phyloP scores from a whole-genome alignment of 2,113 vertebrate species.

The Psammodynastes pulverulentus region DNA sequence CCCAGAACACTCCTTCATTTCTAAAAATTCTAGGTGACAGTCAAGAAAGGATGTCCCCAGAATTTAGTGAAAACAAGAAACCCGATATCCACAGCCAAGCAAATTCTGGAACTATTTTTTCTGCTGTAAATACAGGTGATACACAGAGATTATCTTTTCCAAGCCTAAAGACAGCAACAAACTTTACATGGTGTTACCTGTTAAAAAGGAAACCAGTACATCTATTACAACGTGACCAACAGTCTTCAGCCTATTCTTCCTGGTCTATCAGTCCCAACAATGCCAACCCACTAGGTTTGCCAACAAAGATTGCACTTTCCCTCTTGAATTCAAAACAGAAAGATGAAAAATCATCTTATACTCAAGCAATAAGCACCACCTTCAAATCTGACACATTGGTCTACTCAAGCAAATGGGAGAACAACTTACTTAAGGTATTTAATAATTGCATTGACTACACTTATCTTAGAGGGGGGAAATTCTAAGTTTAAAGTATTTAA shows the following conservation, averaged over 20 bases:
- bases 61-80: slow-evolving; percentile 63
- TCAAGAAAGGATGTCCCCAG: slow-evolving; percentile 75
- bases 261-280: slow-evolving; percentile 84
- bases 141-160: slow-evolving; percentile 82
- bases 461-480: slow-evolving; percentile 7
- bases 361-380: slow-evolving; percentile 84
- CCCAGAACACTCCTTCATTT: slow-evolving; percentile 55
- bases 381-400: slow-evolving; percentile 86
- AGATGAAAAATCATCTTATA: slow-evolving; percentile 85
- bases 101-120: slow-evolving; percentile 67
- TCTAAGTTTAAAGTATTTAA: slow-evolving; percentile 24
- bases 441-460: slow-evolving; percentile 11
- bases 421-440: slow-evolving; percentile 83
- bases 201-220: slow-evolving; percentile 87
- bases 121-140: slow-evolving; percentile 73
- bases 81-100: slow-evolving; percentile 69
- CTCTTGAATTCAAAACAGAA: slow-evolving; percentile 94
- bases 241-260: slow-evolving; percentile 85
- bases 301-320: slow-evolving; percentile 92
- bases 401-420: slow-evolving; percentile 93
- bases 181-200: slow-evolving; percentile 94
- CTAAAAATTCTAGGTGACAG: slow-evolving; percentile 69
- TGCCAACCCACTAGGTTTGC: slow-evolving; percentile 88
- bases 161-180: slow-evolving; percentile 91
- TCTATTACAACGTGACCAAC: slow-evolving; percentile 83